Evolutionary conservation across 2,113 vertebrate species (phyloP), one percentile per base, ranked within the genome.

Genomic region (Chaetorhynchus papuensis): DNA sequence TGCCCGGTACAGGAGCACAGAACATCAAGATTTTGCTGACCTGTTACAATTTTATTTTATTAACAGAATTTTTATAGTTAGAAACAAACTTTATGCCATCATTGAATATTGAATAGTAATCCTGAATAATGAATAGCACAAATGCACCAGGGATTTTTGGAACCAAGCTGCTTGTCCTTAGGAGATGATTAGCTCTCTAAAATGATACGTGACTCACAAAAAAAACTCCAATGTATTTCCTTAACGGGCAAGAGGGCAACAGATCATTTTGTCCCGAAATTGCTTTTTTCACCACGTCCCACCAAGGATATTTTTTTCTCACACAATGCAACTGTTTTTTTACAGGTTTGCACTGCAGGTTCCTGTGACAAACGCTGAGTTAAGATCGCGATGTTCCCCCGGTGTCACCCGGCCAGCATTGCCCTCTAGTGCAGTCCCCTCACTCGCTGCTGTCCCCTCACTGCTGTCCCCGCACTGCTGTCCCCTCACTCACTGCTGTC

Each of bases 351-450:
- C 83, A n/a, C 64, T 49, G 78, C 84, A 33, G 41, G 33, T 26
- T 57, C 61, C 31, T 28, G 71, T 27, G 69, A 64, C 60, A 70
- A 78, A 35, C 2, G 44, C 57, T 45, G 92, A 88, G 89, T 50
- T 68, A 37, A 66, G 52, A 91, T 24, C 47, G 23, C 3, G 54
- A 13, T 14, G 28, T 7, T 15, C 33, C 19, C 18, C 7, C 10
- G 23, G 33, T 20, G 54, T 28, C 15, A 1, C 64, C 28, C 7
- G 23, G 54, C 54, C 15, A 3, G 96, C 96, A 97, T 94, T 97
- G 97, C 97, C 97, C 96, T 91, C 97, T 98, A 98, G 98, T 83
- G 98, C 98, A 88, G 94, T 42, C 39, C 30, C 53, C 39, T 33
- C 28, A 4, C 37, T 16, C 53, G 3, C 13, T 18, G 53, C 79